Base-by-base conservation (phyloP, 1,140 invertebrate genomes). In the Manduca sexta region DNA sequence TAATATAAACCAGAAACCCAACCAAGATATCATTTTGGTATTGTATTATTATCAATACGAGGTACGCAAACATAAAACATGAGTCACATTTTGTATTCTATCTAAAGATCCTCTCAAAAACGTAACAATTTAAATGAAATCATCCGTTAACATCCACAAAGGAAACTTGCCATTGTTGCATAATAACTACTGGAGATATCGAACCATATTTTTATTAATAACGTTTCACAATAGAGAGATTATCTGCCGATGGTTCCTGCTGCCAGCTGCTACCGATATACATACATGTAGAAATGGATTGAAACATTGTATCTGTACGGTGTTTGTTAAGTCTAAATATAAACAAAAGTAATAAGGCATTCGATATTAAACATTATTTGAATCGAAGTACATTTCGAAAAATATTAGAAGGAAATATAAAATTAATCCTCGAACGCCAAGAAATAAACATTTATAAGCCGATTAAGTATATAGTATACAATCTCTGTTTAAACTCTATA, bases 181-280 rank as follows among this genome's bases (percentile, higher is more conserved):
- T 64, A 71, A 60, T 74, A 71, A 74, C 66, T 70, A 75, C 55
- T 60, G 61, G 58, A 76, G 73, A 73, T 73, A 79, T 76, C 57
- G 61, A 71, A 52, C 56, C 74, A 84, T 84, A 84, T 84, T 84
- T 82, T 84, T 84, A 84, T 84, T 84, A 84, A 84, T 84, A 81
- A 74, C 67, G 51, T 58, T 49, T 58, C 64, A 84, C 80, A 84
- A 84, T 70, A 66, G 74, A 65, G 64, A 74, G 77, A 84, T 84
- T 84, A 84, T 78, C 75, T 74, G 69, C 69, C 63, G 46, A 74
- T 65, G 66, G 70, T 70, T 80, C 72, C 67, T 66, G 59, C 56
- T 45, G 56, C 65, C 80, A 81, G 76, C 74, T 79, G 78, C 63
- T 65, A 60, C 63, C n/a, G n/a, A n/a, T n/a, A n/a, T 65, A 63